phyloP scores from a whole-genome alignment of 2,888 invertebrate species.

The Sminthurinus aureus region DNA sequence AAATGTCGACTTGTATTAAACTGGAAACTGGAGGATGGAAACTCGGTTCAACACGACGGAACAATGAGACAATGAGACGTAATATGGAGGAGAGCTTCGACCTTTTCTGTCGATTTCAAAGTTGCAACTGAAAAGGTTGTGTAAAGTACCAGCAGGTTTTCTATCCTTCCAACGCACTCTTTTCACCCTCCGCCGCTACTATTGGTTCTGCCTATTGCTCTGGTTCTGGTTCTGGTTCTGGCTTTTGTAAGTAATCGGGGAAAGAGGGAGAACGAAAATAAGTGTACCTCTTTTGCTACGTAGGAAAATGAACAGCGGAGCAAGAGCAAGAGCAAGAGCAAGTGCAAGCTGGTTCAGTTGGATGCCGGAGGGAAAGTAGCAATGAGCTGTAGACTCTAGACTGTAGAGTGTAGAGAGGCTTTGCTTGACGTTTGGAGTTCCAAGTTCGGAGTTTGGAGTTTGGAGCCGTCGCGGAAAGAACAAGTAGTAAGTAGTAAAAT shows the following conservation, averaged over 20 bases:
- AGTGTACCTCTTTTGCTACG: background rate
- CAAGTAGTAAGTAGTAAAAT: background rate
- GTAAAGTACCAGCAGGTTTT: conserved; percentile 4
- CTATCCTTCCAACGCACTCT: background rate
- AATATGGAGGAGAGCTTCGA: background rate
- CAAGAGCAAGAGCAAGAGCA: background rate
- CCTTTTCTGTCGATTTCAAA: conserved; percentile 13
- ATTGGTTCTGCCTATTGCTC: background rate
- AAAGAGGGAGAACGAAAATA: background rate
- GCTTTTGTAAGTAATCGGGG: too few species aligned
- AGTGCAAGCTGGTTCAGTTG: too few species aligned
- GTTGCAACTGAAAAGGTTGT: conserved; percentile 5
- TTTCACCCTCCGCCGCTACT: background rate
- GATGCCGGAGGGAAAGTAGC: too few species aligned
- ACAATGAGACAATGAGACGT: conserved; percentile 32
- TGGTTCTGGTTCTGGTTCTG: too few species aligned
- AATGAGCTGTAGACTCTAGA: too few species aligned
- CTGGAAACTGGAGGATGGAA: too few species aligned
- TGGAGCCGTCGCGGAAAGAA: background rate
- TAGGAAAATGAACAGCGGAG: background rate
- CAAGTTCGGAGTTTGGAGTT: background rate
- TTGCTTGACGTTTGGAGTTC: too few species aligned
- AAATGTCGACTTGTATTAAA: background rate
- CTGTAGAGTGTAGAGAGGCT: too few species aligned
- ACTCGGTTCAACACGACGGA: background rate